These are phyloP conservation scores for Apis dorsata DNA, from an alignment of 1,140 invertebrate genomes.

Conservation along the genomic window DNA sequence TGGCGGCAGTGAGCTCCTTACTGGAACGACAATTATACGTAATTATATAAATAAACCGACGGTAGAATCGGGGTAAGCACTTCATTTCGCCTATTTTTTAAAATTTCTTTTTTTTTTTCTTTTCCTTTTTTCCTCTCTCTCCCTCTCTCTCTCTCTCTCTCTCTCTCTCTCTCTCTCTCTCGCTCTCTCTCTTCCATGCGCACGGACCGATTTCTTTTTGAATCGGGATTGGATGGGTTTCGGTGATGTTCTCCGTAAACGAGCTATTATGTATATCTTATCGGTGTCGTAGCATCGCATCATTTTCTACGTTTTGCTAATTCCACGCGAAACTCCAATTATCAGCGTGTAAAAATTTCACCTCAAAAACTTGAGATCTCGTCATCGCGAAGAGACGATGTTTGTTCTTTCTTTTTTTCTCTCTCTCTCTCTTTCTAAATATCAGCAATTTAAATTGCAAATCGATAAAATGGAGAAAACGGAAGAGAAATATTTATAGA, in stretches of 20 bases:
- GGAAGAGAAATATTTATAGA: neutral
- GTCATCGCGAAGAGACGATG: neutral
- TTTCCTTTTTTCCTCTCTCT: neutral
- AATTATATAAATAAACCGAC: slow-evolving; percentile 48
- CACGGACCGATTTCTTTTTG: slow-evolving; percentile 18
- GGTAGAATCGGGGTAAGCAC: slow-evolving; percentile 17
- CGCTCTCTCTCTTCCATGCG: neutral
- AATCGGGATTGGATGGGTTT: slow-evolving; percentile 45
- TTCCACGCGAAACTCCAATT: slow-evolving; percentile 6
- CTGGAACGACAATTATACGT: slow-evolving; percentile 49
- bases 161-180: neutral
- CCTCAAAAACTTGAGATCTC: neutral
- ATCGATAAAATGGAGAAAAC: too few species aligned
- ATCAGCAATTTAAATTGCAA: too few species aligned
- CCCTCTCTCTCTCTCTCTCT: neutral
- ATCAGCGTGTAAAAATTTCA: slow-evolving; percentile 6
- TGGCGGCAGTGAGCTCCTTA: slow-evolving; percentile 69
- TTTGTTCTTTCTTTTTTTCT: too few species aligned
- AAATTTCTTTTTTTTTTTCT: too few species aligned
- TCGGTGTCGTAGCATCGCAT: slow-evolving; percentile 23
- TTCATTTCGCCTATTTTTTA: slow-evolving; percentile 10
- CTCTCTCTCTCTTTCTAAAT: too few species aligned
- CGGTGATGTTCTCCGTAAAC: slow-evolving; percentile 17
- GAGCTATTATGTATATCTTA: slow-evolving; percentile 29
- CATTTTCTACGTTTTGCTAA: slow-evolving; percentile 20